phyloP scores from a whole-genome alignment of 2,888 invertebrate genomes.

The Euphydryas editha region DNA sequence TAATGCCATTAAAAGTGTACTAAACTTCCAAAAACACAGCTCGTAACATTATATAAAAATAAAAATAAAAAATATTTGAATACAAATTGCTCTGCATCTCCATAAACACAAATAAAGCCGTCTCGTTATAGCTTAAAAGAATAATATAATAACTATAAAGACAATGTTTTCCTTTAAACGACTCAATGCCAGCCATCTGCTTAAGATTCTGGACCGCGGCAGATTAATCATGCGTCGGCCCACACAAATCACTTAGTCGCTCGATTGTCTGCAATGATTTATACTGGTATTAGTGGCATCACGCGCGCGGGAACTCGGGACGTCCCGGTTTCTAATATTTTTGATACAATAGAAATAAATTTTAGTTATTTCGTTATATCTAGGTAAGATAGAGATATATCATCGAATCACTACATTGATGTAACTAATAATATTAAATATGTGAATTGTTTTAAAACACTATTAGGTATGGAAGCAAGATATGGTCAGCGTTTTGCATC shows the following conservation, averaged over 20 bases:
- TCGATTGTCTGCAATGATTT: constrained; percentile 33
- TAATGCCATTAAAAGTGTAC: not conserved
- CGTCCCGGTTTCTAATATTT: constrained; percentile 1
- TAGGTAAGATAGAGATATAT: too few species aligned
- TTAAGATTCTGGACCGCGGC: constrained; percentile 12
- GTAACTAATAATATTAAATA: too few species aligned
- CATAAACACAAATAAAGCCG: constrained; percentile 1
- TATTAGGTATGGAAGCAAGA: too few species aligned
- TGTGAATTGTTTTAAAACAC: too few species aligned
- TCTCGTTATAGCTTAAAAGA: not conserved
- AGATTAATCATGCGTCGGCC: constrained; percentile 27
- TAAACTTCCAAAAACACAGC: not conserved
- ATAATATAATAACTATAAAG: constrained; percentile 2
- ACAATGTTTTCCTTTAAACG: constrained; percentile 15
- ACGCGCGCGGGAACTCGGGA: not conserved
- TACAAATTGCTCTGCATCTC: not conserved
- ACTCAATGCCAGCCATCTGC: constrained; percentile 12
- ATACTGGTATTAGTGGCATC: constrained; percentile 18
- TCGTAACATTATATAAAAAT: not conserved
- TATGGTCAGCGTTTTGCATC: too few species aligned
- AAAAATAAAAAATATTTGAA: not conserved
- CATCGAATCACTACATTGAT: too few species aligned
- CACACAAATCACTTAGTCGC: constrained; percentile 40
- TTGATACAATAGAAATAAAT: not conserved
- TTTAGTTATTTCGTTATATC: not conserved